These are phyloP conservation scores for Macaca nemestrina DNA, from an alignment of 2,113 vertebrate genomes.

Conservation along the genomic window DNA sequence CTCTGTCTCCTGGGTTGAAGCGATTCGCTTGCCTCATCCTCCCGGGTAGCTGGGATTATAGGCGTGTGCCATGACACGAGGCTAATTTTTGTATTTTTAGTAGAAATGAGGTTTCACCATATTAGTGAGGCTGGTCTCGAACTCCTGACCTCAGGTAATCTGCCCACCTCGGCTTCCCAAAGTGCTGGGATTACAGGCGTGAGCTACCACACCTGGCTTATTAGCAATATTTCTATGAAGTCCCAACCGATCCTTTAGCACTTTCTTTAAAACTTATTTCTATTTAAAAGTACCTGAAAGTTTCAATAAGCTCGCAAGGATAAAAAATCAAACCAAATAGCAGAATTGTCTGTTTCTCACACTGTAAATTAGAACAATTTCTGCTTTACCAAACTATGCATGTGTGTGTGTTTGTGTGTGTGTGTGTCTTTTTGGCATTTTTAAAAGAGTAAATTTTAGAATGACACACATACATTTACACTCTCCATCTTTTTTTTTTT, in stretches of 20 bases:
- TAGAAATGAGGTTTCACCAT: no score
- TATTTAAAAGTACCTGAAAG: not conserved
- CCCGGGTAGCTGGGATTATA: no score
- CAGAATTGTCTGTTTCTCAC: not conserved
- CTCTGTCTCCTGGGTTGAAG: no score
- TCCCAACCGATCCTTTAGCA: not conserved
- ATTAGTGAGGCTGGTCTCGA: no score
- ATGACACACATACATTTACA: not conserved
- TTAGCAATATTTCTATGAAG: not conserved
- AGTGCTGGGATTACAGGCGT: no score
- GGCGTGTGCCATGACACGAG: no score
- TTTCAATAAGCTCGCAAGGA: not conserved
- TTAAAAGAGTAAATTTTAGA: not conserved
- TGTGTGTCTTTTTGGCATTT: not conserved
- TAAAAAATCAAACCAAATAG: slow-evolving; percentile 34
- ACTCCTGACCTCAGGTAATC: no score
- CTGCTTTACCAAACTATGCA: not conserved
- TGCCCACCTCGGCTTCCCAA: no score
- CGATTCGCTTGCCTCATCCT: no score
- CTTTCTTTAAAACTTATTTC: slow-evolving; percentile 28
- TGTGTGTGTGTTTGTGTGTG: not conserved
- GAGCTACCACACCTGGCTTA: no score
- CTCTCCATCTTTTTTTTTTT: not conserved
- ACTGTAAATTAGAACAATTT: not conserved
- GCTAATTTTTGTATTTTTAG: no score